Evolutionary conservation across 2,888 invertebrate genomes (phyloP).

Genomic region (Ormia ochracea): DNA sequence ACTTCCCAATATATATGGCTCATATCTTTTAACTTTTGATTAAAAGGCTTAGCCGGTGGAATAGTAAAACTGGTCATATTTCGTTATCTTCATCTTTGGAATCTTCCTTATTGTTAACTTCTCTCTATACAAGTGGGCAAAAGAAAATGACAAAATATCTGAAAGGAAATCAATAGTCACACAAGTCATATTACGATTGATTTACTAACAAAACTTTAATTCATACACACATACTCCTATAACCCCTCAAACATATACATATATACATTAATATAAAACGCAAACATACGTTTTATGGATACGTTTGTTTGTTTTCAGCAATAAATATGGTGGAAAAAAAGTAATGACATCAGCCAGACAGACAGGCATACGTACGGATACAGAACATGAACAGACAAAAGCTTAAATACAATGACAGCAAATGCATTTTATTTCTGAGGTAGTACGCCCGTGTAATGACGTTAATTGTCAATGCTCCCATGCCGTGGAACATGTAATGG

Average conservation of each 20-base stretch:
- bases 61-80: too few relatives aligned
- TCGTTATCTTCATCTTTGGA: too few relatives aligned
- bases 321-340: neutral
- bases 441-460: conserved; percentile 60
- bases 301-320: too few relatives aligned
- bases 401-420: conserved; percentile 51
- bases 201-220: conserved; percentile 53
- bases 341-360: neutral
- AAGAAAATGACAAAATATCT: conserved; percentile 9
- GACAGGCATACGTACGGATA: neutral
- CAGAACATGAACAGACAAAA: neutral
- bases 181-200: conserved; percentile 61
- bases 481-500: conserved; percentile 46
- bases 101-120: conserved; percentile 32
- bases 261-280: neutral
- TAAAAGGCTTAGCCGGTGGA: too few relatives aligned
- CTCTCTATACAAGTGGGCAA: neutral
- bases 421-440: conserved; percentile 49
- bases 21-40: too few relatives aligned
- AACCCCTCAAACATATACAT: too few relatives aligned
- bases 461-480: conserved; percentile 62
- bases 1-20: too few relatives aligned
- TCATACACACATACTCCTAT: too few relatives aligned
- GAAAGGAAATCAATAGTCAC: conserved; percentile 58
- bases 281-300: neutral